A percentile compares a stretch with the other conserved stretches of the same genome.
These are phyloP conservation scores for Notothenia coriiceps DNA, from an alignment of 2,113 vertebrate species.

Conservation along the genomic window DNA sequence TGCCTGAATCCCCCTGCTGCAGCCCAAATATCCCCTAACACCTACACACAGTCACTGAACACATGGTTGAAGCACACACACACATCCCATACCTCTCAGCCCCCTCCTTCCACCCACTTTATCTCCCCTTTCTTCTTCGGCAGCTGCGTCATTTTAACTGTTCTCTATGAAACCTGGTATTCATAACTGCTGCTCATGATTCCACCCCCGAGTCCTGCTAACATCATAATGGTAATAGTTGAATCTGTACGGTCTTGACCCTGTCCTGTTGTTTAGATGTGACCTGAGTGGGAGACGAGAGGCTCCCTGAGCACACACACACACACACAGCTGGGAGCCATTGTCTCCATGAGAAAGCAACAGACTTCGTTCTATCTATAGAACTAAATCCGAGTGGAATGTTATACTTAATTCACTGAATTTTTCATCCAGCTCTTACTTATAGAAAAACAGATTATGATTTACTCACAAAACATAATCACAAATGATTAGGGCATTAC, in stretches of 20 bases:
- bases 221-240: slow-evolving; percentile 75
- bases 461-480: no score
- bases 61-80: slow-evolving; percentile 51
- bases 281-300: slow-evolving; percentile 80
- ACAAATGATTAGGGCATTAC: no score
- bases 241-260: slow-evolving; percentile 75
- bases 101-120: slow-evolving; percentile 25
- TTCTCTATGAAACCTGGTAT: slow-evolving; percentile 76
- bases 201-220: slow-evolving; percentile 75
- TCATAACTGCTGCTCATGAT: slow-evolving; percentile 77
- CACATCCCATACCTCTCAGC: slow-evolving; percentile 49
- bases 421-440: no score
- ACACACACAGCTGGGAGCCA: slow-evolving; percentile 67
- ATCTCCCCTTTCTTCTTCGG: slow-evolving; percentile 64
- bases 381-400: no score
- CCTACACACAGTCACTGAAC: slow-evolving; percentile 72
- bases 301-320: slow-evolving; percentile 50
- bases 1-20: slow-evolving; percentile 72
- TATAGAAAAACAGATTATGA: no score
- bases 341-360: slow-evolving; percentile 66
- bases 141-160: slow-evolving; percentile 77
- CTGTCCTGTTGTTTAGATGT: slow-evolving; percentile 73
- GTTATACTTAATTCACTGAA: no score
- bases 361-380: neutral
- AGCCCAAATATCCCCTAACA: slow-evolving; percentile 75